Conservation (phyloP, 2,797 vertebrate species). For the Sebastes miniatus region DNA sequence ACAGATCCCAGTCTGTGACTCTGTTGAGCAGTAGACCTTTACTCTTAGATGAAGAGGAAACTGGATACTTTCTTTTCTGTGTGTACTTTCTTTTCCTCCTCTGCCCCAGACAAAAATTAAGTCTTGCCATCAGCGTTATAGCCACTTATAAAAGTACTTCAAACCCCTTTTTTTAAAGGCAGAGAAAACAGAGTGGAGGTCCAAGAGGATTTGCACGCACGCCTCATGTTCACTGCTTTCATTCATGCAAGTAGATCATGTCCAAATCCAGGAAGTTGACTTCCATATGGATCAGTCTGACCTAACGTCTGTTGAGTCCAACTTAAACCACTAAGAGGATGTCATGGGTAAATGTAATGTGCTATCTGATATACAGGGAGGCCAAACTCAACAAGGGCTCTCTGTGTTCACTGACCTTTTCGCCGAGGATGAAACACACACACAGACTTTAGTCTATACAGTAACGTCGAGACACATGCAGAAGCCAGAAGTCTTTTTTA, state of each 20-base stretch:
- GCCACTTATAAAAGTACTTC: slow-evolving; percentile 29
- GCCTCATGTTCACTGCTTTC: slow-evolving; percentile 27
- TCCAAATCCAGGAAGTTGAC: slow-evolving; percentile 45
- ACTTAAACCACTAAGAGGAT: slow-evolving; percentile 30
- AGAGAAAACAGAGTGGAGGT: slow-evolving; percentile 38
- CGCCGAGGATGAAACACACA: not conserved
- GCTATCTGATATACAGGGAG: slow-evolving; percentile 55
- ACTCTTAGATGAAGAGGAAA: slow-evolving; percentile 43
- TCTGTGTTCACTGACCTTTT: slow-evolving; percentile 55
- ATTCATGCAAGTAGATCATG: slow-evolving; percentile 28
- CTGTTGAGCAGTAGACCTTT: slow-evolving; percentile 16
- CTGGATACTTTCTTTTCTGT: slow-evolving; percentile 30
- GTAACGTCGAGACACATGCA: not conserved
- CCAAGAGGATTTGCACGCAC: slow-evolving; percentile 41
- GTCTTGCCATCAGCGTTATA: slow-evolving; percentile 17
- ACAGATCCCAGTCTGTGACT: slow-evolving; percentile 48
- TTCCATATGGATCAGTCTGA: slow-evolving; percentile 41
- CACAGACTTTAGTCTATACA: slow-evolving; percentile 19
- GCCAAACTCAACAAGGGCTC: slow-evolving; percentile 54
- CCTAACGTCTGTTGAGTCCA: slow-evolving; percentile 27
- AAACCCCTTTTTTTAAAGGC: slow-evolving; percentile 6
- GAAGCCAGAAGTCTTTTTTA: slow-evolving; percentile 32
- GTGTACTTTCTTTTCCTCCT: slow-evolving; percentile 34
- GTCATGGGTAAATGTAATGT: slow-evolving; percentile 32
- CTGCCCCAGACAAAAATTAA: slow-evolving; percentile 37